These are phyloP conservation scores for Drosophila mauritiana DNA, from an alignment of 1,140 invertebrate genomes.

Conservation along the genomic window DNA sequence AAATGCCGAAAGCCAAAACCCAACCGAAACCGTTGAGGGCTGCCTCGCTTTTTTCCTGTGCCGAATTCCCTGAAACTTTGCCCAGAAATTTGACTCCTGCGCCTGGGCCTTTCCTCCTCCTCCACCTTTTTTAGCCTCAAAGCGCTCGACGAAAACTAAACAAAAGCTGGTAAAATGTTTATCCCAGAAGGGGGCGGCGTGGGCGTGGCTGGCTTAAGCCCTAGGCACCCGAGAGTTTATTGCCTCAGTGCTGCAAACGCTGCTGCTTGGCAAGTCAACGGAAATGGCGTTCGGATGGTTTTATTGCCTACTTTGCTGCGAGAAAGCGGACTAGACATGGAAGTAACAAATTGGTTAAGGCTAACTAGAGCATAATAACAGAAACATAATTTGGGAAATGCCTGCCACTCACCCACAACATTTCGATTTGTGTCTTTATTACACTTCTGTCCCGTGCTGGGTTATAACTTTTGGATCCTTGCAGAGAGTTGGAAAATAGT, in stretches of 20 bases:
- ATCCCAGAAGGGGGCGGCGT: constrained; percentile 6
- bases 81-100: constrained; percentile 21
- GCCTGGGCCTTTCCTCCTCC: neutral
- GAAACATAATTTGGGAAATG: constrained; percentile 31
- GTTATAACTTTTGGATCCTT: neutral
- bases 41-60: constrained; percentile 3
- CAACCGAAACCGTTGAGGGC: constrained; percentile 15
- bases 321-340: neutral
- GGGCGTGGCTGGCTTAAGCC: constrained; percentile 20
- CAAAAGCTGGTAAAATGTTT: constrained; percentile 45
- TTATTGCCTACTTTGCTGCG: constrained; percentile 25
- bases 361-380: constrained; percentile 46
- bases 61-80: constrained; percentile 20
- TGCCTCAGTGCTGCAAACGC: constrained; percentile 14
- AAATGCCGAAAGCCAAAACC: constrained; percentile 6
- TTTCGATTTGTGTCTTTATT: constrained; percentile 9
- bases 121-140: constrained; percentile 1
- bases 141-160: constrained; percentile 38
- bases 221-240: constrained; percentile 28
- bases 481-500: neutral
- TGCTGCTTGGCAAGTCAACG: constrained; percentile 29
- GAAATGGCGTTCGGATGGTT: constrained; percentile 45
- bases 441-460: neutral
- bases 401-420: neutral
- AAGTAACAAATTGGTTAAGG: constrained; percentile 40